These are phyloP conservation scores for Polydrusus pterygomalis DNA, from an alignment of 2,888 invertebrate genomes.

Conservation along the genomic window DNA sequence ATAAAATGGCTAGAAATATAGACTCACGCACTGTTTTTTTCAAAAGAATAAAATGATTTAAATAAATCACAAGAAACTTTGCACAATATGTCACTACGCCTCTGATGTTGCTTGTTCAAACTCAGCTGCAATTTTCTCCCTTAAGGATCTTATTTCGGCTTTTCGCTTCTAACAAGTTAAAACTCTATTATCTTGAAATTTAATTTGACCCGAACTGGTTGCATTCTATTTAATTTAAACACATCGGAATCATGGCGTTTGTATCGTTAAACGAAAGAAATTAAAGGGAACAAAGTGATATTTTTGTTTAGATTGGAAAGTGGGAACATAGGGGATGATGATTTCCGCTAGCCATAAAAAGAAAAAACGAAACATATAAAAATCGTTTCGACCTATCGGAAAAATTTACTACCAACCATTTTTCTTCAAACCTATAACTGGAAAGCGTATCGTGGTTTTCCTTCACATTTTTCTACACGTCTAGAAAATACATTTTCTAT, in stretches of 20 bases:
- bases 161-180: conserved; percentile 25
- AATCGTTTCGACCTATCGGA: neutral
- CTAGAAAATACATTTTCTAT: conserved; percentile 37
- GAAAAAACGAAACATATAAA: too few relatives aligned
- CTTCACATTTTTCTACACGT: conserved; percentile 15
- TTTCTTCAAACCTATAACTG: neutral
- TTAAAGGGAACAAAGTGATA: conserved; percentile 2
- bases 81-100: too few relatives aligned
- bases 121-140: conserved; percentile 20
- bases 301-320: neutral
- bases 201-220: conserved; percentile 22
- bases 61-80: too few relatives aligned
- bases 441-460: neutral
- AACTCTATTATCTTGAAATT: conserved; percentile 20
- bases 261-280: conserved; percentile 12
- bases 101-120: conserved; percentile 5
- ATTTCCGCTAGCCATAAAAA: too few relatives aligned
- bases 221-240: conserved; percentile 23
- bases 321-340: too few relatives aligned
- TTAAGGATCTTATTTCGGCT: conserved; percentile 24
- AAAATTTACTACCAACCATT: conserved; percentile 1
- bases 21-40: too few relatives aligned
- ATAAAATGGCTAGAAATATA: too few relatives aligned
- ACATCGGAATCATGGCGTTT: conserved; percentile 17
- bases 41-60: too few relatives aligned